Conservation (phyloP, 2,888 invertebrate genomes). For the Tachina lurida region DNA sequence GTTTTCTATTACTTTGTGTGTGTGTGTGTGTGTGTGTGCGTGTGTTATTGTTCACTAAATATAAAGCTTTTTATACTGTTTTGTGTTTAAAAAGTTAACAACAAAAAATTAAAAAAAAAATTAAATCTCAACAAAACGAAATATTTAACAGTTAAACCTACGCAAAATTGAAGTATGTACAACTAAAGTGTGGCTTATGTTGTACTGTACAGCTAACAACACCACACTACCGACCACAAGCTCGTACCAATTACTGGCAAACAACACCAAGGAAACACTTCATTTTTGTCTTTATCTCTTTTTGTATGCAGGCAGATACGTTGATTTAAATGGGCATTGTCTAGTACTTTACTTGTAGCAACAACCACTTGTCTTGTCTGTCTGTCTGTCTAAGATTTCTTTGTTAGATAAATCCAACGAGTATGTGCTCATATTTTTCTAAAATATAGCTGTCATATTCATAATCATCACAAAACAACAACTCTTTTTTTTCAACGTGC, state of each 20-base stretch:
- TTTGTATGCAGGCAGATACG: constrained; percentile 1
- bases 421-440: constrained; percentile 45
- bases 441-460: constrained; percentile 59
- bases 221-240: constrained; percentile 9
- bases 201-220: background rate
- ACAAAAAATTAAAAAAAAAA: constrained; percentile 12
- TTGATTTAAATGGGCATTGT: constrained; percentile 22
- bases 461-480: constrained; percentile 59
- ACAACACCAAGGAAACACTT: constrained; percentile 32
- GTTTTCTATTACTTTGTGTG: background rate
- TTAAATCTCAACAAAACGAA: constrained; percentile 19
- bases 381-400: background rate
- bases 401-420: constrained; percentile 5
- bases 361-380: constrained; percentile 14
- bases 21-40: background rate
- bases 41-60: background rate
- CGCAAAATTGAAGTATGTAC: constrained; percentile 57
- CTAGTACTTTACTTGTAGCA: constrained; percentile 16
- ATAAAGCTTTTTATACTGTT: constrained; percentile 4
- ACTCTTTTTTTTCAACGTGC: background rate
- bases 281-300: constrained; percentile 16
- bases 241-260: constrained; percentile 17
- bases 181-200: constrained; percentile 39
- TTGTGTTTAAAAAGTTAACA: constrained; percentile 4
- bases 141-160: constrained; percentile 46